These are phyloP conservation scores for Takifugu bimaculatus DNA, from an alignment of 2,113 vertebrate genomes.

Conservation along the genomic window DNA sequence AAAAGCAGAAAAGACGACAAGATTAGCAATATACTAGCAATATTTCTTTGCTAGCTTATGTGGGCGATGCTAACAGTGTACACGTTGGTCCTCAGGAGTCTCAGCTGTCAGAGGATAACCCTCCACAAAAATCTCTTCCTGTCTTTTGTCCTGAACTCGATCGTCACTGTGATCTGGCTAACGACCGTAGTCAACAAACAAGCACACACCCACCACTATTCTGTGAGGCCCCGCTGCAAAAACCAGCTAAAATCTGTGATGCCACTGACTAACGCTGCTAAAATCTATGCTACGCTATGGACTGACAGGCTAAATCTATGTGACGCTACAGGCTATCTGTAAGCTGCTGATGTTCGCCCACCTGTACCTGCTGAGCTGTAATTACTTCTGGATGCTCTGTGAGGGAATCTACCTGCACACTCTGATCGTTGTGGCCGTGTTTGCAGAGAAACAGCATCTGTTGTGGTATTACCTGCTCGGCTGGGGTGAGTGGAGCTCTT, in stretches of 20 bases:
- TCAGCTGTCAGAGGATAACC: slow-evolving; percentile 97
- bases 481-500: slow-evolving; percentile 77
- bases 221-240: slow-evolving; percentile 74
- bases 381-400: slow-evolving; percentile 99
- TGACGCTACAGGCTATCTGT: slow-evolving; percentile 78
- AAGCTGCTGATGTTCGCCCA: slow-evolving; percentile 89
- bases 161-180: slow-evolving; percentile 86
- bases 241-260: neutral
- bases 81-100: slow-evolving; percentile 75
- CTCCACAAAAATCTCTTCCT: slow-evolving; percentile 98
- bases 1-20: neutral
- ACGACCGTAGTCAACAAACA: slow-evolving; percentile 81
- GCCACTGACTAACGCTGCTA: neutral
- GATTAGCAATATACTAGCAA: neutral
- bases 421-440: slow-evolving; percentile 96
- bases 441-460: slow-evolving; percentile 92
- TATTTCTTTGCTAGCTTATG: neutral
- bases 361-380: slow-evolving; percentile 89
- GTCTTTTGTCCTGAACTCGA: slow-evolving; percentile 90
- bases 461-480: slow-evolving; percentile 97
- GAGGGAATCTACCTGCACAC: slow-evolving; percentile 98
- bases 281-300: neutral
- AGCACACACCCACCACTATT: slow-evolving; percentile 77
- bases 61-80: neutral
- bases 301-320: slow-evolving; percentile 57